Base-by-base conservation (phyloP, 1,140 invertebrate species). In the Drosophila erecta region DNA sequence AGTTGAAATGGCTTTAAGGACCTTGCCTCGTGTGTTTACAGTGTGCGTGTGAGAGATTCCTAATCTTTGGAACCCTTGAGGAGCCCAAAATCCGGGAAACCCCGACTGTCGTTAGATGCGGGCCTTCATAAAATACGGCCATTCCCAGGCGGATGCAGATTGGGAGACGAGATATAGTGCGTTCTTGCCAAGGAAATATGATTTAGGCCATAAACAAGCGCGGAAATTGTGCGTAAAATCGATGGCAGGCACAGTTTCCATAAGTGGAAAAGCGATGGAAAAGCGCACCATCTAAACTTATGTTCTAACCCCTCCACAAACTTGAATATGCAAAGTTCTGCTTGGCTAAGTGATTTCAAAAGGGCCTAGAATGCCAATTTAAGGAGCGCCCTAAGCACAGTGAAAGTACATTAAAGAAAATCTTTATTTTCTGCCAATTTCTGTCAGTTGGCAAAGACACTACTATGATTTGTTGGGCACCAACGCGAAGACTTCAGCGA, bases 201-300 rank as follows among this genome's bases (percentile, higher is more conserved):
- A 75, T 75, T 75, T 76, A 22, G 47, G 47, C 71, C 60, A 75
- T 76, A 75, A 75, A 75, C 58, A 75, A 75, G 41, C 53, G 53
- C 60, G 71, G 71, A 75, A 75, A 75, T 75, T 66, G 72, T 66
- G 72, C 71, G 72, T 56, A 38, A 74, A 79, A 24, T 38, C 55
- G 59, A 47, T 66, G 49, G 54, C n/a, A 20, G 12, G 22, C 41
- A 24, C 47, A 46, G 54, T 73, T 72, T 35, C 17, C 38, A 27
- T 54, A 24, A 57, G 76, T 57, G 67, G 40, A 17, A 66, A 43
- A 20, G 51, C 40, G 46, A 51, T 53, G 24, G 54, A 76, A 50
- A 74, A 64, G 59, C 51, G 65, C 38, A 35, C 55, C 17, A 73
- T 46, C 56, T 57, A 70, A 49, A 67, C 54, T 47, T 17, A 7